These are phyloP conservation scores for Dreissena rostriformis DNA, from an alignment of 1,140 invertebrate species.

Conservation along the genomic window DNA sequence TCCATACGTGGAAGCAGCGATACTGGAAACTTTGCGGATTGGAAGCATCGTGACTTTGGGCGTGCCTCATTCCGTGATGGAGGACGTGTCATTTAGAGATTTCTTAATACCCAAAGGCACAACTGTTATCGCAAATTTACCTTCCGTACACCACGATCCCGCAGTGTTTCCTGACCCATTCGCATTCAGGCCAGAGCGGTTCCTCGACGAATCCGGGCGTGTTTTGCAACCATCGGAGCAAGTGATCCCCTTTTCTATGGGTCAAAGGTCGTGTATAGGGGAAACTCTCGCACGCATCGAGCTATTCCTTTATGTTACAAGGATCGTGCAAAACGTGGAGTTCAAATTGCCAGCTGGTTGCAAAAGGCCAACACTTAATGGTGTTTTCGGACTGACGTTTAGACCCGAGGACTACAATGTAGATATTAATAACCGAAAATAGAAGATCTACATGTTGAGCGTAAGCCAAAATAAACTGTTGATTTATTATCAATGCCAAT, in stretches of 20 bases:
- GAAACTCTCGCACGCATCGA: slow-evolving; percentile 38
- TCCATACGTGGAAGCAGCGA: slow-evolving; percentile 1
- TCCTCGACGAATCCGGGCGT: slow-evolving; percentile 64
- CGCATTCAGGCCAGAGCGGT: slow-evolving; percentile 86
- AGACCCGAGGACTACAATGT: slow-evolving; percentile 9
- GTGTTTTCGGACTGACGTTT: slow-evolving; percentile 50
- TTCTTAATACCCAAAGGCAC: slow-evolving; percentile 71
- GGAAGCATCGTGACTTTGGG: slow-evolving; percentile 87
- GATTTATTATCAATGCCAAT: too few relatives aligned
- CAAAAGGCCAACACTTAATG: slow-evolving; percentile 8
- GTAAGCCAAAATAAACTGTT: too few relatives aligned
- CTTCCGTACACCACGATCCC: slow-evolving; percentile 69
- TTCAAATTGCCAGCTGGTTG: slow-evolving; percentile 34
- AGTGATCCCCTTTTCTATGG: slow-evolving; percentile 49
- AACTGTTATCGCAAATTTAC: slow-evolving; percentile 72
- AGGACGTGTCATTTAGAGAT: slow-evolving; percentile 65
- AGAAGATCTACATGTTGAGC: neutral
- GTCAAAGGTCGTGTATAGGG: slow-evolving; percentile 38
- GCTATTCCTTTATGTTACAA: slow-evolving; percentile 36
- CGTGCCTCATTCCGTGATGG: slow-evolving; percentile 53
- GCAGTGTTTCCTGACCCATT: slow-evolving; percentile 86
- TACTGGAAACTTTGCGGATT: slow-evolving; percentile 74
- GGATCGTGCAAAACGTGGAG: slow-evolving; percentile 26
- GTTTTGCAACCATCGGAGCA: slow-evolving; percentile 23
- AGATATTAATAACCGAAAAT: too few relatives aligned